A percentile compares a stretch with the other conserved stretches of the same genome.
Conservation (phyloP, 1,140 invertebrate species). For the Phymastichus coffea region DNA sequence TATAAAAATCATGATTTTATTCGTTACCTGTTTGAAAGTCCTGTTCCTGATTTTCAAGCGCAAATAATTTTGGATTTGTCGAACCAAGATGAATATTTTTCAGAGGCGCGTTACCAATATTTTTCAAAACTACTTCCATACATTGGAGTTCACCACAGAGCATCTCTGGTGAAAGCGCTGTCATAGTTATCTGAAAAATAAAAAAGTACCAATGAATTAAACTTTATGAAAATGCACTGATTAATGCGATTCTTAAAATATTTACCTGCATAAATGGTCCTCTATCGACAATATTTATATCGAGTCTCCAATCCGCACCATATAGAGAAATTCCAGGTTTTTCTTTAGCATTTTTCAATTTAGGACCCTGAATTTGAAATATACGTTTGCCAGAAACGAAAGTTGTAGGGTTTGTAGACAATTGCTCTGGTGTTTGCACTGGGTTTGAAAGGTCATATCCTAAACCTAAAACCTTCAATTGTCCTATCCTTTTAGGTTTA, state of each 20-base stretch:
- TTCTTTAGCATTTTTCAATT: conserved; percentile 52
- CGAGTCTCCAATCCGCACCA: conserved; percentile 61
- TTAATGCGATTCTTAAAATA: no score
- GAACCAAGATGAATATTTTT: conserved; percentile 68
- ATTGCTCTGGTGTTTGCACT: conserved; percentile 38
- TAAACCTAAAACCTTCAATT: conserved; percentile 47
- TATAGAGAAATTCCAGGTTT: conserved; percentile 51
- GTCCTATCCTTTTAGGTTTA: conserved; percentile 42
- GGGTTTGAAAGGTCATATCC: conserved; percentile 48
- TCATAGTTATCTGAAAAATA: conserved; percentile 65
- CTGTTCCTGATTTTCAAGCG: conserved; percentile 54
- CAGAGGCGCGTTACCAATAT: conserved; percentile 67
- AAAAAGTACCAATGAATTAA: conserved; percentile 19
- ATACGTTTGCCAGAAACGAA: conserved; percentile 65
- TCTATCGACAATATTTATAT: conserved; percentile 66
- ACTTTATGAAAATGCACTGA: no score
- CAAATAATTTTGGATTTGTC: conserved; percentile 68
- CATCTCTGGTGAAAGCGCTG: conserved; percentile 67
- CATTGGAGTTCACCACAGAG: conserved; percentile 73
- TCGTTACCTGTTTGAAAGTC: conserved; percentile 48
- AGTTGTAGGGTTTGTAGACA: conserved; percentile 39
- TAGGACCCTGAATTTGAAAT: conserved; percentile 59
- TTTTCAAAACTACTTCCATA: conserved; percentile 68
- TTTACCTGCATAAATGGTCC: conserved; percentile 73
- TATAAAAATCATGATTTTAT: conserved; percentile 1